Conservation (phyloP, 2,797 vertebrate genomes). For the Muraenolepis orangiensis region DNA sequence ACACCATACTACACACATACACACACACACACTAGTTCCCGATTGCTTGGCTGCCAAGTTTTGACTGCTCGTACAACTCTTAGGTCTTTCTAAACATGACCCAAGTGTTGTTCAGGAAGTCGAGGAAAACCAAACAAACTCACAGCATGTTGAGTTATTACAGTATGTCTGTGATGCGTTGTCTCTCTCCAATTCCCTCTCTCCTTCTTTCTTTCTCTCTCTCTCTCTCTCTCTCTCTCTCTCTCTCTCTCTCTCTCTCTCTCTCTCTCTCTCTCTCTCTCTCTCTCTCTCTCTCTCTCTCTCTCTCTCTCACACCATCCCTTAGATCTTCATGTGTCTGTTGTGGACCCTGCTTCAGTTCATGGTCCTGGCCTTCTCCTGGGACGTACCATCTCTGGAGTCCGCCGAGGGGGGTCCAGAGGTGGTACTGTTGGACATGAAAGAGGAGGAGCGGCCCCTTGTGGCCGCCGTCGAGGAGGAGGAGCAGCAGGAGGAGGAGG, state of each 20-base stretch:
- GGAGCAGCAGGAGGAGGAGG: no score
- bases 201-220: background rate
- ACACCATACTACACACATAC: no score
- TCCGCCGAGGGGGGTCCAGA: conserved; percentile 31
- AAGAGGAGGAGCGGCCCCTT: conserved; percentile 52
- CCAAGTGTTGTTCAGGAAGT: no score
- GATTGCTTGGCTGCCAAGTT: no score
- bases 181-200: background rate
- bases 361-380: conserved; percentile 68
- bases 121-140: no score
- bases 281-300: background rate
- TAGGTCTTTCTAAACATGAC: no score
- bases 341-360: conserved; percentile 79
- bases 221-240: conserved; percentile 1
- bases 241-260: background rate
- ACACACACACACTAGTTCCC: no score
- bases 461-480: conserved; percentile 53
- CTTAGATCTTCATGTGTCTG: conserved; percentile 81
- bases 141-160: no score
- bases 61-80: no score
- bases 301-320: background rate
- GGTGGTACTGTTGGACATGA: conserved; percentile 43
- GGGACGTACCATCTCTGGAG: conserved; percentile 67
- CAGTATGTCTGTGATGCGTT: no score
- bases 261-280: background rate